phyloP scores from a whole-genome alignment of 2,113 vertebrate species.

The Spilogale gracilis region DNA sequence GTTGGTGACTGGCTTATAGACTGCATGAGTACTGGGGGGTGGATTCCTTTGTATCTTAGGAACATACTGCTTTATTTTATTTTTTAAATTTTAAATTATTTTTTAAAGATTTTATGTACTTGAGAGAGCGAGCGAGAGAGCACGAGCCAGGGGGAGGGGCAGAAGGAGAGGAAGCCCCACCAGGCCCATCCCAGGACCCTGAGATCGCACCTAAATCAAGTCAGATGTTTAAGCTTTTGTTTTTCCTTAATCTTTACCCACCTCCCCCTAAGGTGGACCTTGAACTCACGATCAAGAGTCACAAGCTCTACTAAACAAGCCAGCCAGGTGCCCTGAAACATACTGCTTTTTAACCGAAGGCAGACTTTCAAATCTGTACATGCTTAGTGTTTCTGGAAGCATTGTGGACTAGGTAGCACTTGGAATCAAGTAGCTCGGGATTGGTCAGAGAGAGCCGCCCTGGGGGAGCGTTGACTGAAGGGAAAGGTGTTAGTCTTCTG shows the following conservation, averaged over 20 bases:
- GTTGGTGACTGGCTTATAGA: background rate
- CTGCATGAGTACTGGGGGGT: background rate
- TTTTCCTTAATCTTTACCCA: background rate
- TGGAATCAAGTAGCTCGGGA: background rate
- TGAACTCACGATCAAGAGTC: background rate
- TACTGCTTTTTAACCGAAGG: conserved; percentile 6
- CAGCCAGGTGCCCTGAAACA: background rate
- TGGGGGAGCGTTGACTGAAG: background rate
- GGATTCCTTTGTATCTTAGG: background rate
- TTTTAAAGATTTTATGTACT: background rate
- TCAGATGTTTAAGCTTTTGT: background rate
- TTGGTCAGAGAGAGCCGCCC: background rate
- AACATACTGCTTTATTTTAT: background rate
- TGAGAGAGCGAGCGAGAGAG: background rate
- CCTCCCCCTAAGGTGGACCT: background rate
- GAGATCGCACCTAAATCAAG: background rate
- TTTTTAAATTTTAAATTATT: background rate
- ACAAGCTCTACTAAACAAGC: background rate
- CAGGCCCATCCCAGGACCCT: too few relatives aligned
- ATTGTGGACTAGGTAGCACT: background rate
- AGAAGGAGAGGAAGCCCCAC: background rate
- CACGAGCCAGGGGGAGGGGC: too few relatives aligned
- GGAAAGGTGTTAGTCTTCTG: background rate
- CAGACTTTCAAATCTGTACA: background rate
- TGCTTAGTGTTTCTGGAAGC: background rate